Base-by-base conservation (phyloP, 2,888 invertebrate species). In the Acronicta psi region DNA sequence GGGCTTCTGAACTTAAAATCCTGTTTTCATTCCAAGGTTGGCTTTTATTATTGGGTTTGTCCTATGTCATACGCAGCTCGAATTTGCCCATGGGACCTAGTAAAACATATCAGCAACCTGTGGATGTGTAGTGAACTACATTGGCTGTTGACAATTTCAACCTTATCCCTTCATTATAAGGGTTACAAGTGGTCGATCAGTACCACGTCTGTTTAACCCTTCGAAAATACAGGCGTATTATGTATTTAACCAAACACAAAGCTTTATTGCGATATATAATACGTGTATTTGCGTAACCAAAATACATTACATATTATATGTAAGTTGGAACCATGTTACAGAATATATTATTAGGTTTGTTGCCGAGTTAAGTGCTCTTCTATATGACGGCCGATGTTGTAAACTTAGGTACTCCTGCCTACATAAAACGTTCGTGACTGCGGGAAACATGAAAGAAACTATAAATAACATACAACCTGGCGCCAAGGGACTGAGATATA, bases 371-470 rank as follows among this genome's bases (percentile, higher is more conserved):
- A 59, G 63, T 59, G 49, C 40, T 59, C 23, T 44, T 29, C 31
- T 14, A 45, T n/a, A 50, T 29, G 40, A 16, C 18, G 23, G 16
- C 23, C 42, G 37, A 47, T 51, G 38, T 41, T 42, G 13, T 38
- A 54, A 25, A 54, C 9, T 44, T 34, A 53, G n/a, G n/a, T n/a
- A n/a, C n/a, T n/a, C n/a, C 14, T 42, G 14, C 8, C 31, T 14
- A 14, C n/a, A 29, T 44, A 51, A 50, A 49, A 34, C 38, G 47
- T 53, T 51, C 42, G 31, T 60, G 62, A 41, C 20, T 53, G 31
- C 40, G 50, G 44, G 37, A 51, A 58, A 74, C 73, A 67, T 75
- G 60, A 75, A 71, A 75, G 56, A 59, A 54, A 54, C 60, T 75
- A 75, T 68, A 63, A 71, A 73, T 73, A 73, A 60, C 41, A 40